Conservation (phyloP, 2,888 invertebrate genomes). For the Deroplatys truncata region DNA sequence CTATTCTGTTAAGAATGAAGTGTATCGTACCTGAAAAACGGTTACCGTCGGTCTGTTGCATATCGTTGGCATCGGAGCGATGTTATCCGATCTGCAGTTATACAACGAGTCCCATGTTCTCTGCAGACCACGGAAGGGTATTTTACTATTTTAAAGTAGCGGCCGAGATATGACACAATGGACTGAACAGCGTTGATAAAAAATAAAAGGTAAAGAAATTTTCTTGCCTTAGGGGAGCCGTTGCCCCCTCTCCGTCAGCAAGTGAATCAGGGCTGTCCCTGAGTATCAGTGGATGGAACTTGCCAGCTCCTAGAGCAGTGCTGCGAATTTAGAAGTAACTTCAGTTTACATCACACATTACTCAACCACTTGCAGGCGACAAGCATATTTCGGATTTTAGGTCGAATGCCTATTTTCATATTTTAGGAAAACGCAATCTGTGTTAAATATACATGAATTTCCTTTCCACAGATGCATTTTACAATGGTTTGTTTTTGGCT, state of each 20-base stretch:
- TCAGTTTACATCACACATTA: no score
- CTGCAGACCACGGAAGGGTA: not conserved
- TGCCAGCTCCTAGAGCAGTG: no score
- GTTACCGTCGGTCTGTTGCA: not conserved
- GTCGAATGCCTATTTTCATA: no score
- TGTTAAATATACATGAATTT: no score
- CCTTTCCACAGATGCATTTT: no score
- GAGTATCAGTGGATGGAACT: no score
- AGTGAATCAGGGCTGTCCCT: not conserved
- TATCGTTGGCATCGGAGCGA: not conserved
- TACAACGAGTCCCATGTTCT: not conserved
- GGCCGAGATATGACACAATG: not conserved
- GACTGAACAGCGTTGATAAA: not conserved
- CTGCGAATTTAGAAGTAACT: no score
- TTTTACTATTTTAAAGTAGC: not conserved
- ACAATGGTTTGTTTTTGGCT: no score
- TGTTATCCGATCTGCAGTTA: not conserved
- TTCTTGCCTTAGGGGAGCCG: not conserved
- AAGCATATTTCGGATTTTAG: no score
- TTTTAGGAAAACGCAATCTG: no score
- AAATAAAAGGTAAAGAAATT: not conserved
- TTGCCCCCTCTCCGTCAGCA: not conserved
- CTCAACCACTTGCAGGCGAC: no score
- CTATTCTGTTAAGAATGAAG: no score
- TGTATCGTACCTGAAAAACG: not conserved